Base-by-base conservation (phyloP, 2,888 invertebrate species). In the Trichacis sp. region DNA sequence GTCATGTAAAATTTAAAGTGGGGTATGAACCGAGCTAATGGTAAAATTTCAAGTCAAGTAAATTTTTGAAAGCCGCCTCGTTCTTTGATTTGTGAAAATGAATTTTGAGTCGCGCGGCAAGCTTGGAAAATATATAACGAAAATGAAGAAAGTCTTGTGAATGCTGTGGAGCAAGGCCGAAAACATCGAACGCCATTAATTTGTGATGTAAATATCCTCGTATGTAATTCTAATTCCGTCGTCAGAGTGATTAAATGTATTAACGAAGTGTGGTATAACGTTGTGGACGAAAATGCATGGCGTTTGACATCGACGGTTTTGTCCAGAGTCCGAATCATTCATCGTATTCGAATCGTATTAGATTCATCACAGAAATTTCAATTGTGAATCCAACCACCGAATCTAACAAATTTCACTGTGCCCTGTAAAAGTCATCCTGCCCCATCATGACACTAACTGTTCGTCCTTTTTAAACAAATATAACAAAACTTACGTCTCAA, bases 381-480 rank as follows among this genome's bases (percentile, higher is more conserved):
- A 14, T 14, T 40, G 40, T 11, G 43, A 11, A 43, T 18, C 18
- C 18, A 15, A 6, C 19, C 43, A 18, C 18, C 43, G 19, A 43
- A 43, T 43, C 43, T 11, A 43, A 40, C 15, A 14, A 40, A 43
- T 43, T 43, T 43, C 19, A 19, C 40, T 40, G 40, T 40, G 14
- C 40, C 15, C 40, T 40, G 15, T 40, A 40, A 40, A 40, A 40
- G 40, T 14, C 40, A 40, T 15, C 40, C 40, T 15, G 40, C 15
- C 40, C 40, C 40, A 40, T 40, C 40, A 40, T 40, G 40, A 40
- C 40, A 40, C 40, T 40, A 40, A 40, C 40, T 40, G 40, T 40
- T 40, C 40, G 40, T 40, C 40, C 40, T 40, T 40, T 40, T 40
- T 40, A 40, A 40, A 40, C 40, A 40, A 40, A 40, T 40, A 40